phyloP scores from a whole-genome alignment of 2,797 vertebrate genomes.

The Pseudocheirus occidentalis region DNA sequence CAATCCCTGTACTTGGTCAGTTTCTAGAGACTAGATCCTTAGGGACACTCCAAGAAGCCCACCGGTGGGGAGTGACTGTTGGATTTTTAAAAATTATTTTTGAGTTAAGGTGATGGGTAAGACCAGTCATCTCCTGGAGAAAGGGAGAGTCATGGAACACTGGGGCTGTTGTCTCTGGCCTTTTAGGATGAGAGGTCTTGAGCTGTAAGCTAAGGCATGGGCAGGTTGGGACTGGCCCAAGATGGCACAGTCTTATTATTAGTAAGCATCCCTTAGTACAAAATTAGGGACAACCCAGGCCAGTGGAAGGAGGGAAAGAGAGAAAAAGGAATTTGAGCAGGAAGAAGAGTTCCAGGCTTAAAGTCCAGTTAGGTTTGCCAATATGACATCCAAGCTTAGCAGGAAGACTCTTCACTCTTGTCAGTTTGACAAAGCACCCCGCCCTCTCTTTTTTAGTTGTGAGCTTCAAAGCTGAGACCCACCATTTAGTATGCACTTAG shows the following conservation, averaged over 20 bases:
- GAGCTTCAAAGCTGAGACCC: slow-evolving; percentile 55
- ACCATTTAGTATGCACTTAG: slow-evolving; percentile 37
- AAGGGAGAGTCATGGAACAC: neutral
- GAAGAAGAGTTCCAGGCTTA: neutral
- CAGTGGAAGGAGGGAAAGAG: neutral
- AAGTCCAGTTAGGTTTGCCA: slow-evolving; percentile 22
- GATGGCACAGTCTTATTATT: neutral
- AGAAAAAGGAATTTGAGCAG: neutral
- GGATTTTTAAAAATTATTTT: neutral
- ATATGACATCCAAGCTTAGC: neutral
- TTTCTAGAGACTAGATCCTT: neutral
- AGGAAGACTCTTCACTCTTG: slow-evolving; percentile 33
- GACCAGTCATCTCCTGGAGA: neutral
- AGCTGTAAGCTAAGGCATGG: neutral
- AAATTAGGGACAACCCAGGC: neutral
- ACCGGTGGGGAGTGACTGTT: neutral
- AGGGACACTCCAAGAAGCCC: neutral
- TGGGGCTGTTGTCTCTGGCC: neutral
- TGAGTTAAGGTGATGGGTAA: neutral
- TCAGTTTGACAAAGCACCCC: slow-evolving; percentile 63
- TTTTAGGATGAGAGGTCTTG: neutral
- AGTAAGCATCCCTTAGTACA: neutral
- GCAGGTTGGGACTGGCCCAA: neutral
- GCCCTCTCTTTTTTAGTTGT: slow-evolving; percentile 7
- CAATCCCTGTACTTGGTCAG: neutral